These are phyloP conservation scores for Aphrocallistes beatrix DNA, from an alignment of 37 sponge, comb jelly and placozoan genomes.

Conservation along the genomic window DNA sequence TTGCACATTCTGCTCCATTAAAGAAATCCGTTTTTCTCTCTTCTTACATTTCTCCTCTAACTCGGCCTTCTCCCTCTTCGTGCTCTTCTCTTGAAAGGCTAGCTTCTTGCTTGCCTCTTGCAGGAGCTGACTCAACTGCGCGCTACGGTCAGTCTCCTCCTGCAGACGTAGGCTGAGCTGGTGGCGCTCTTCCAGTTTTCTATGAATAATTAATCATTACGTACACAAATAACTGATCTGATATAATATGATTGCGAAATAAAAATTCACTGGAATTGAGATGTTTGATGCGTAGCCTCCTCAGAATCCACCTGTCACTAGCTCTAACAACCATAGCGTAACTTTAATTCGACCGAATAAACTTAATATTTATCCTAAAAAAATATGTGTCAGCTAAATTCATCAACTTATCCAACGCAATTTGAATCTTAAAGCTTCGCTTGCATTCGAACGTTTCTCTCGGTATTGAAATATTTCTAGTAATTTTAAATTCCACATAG, in stretches of 20 bases:
- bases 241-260: background rate
- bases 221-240: background rate
- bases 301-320: no score
- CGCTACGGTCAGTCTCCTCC: background rate
- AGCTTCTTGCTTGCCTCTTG: conserved; percentile 47
- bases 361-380: no score
- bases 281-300: no score
- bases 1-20: background rate
- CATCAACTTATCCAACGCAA: no score
- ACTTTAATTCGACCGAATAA: no score
- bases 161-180: background rate
- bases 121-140: conserved; percentile 36
- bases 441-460: no score
- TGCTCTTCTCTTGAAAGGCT: background rate
- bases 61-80: background rate
- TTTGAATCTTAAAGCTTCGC: no score
- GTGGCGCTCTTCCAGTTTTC: background rate
- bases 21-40: background rate
- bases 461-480: no score
- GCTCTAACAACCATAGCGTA: no score
- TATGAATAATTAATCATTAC: background rate
- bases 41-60: background rate
- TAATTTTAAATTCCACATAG: no score
- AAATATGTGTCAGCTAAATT: no score
- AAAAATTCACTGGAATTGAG: background rate